Conservation (phyloP, 2,888 invertebrate genomes). For the Scelioninae gen. 1 region DNA sequence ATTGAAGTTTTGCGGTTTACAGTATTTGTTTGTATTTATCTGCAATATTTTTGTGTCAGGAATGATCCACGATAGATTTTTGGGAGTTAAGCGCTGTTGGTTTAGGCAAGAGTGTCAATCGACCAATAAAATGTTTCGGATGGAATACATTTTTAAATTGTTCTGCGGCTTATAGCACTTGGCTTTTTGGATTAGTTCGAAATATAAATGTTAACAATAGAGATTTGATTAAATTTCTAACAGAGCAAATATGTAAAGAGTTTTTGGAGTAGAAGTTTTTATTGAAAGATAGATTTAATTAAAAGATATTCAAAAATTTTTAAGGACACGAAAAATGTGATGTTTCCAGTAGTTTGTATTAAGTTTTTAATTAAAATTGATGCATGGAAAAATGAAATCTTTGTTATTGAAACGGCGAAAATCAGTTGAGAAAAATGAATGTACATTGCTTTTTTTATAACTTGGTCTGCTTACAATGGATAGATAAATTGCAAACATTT, state of each 20-base stretch:
- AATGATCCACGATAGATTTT: slow-evolving; percentile 12
- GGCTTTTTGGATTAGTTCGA: slow-evolving; percentile 8
- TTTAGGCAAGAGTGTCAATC: slow-evolving; percentile 5
- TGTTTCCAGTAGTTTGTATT: background rate
- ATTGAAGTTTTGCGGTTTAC: too few relatives aligned
- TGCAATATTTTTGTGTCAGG: background rate
- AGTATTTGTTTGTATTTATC: background rate
- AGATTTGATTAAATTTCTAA: slow-evolving; percentile 9
- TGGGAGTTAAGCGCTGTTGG: slow-evolving; percentile 5
- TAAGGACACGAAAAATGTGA: background rate
- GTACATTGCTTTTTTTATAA: background rate
- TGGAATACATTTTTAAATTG: too few relatives aligned
- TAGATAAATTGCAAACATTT: too few relatives aligned
- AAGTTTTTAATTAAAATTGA: background rate
- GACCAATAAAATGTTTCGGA: slow-evolving; percentile 20
- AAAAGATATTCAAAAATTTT: background rate
- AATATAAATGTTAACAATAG: slow-evolving; percentile 13
- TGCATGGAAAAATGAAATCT: background rate
- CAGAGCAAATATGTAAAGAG: slow-evolving; percentile 5
- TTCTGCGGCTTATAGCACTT: background rate
- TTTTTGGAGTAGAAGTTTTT: background rate
- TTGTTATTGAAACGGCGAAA: background rate
- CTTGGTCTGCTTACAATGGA: too few relatives aligned
- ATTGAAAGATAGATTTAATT: background rate
- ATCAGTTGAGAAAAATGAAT: background rate